phyloP scores from a whole-genome alignment of 2,888 invertebrate species.

The Argyresthia goedartella region DNA sequence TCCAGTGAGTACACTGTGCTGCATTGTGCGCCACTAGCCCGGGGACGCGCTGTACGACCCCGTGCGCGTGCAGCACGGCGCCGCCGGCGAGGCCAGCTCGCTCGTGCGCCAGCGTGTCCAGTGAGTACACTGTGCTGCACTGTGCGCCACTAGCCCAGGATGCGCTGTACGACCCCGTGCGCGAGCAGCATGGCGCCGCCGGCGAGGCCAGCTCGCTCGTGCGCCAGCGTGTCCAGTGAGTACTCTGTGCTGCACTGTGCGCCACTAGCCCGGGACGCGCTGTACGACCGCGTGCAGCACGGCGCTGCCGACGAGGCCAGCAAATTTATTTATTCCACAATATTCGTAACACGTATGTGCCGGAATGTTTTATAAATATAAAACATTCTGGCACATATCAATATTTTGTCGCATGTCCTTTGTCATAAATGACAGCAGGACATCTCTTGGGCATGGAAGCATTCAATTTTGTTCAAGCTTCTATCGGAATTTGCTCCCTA shows the following conservation, averaged over 20 bases:
- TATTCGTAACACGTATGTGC: too few species aligned
- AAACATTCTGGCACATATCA: too few species aligned
- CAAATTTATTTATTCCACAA: too few species aligned
- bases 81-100: slow-evolving; percentile 80
- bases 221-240: slow-evolving; percentile 81
- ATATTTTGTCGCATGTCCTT: too few species aligned
- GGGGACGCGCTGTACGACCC: slow-evolving; percentile 95
- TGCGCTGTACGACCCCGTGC: slow-evolving; percentile 92
- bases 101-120: neutral
- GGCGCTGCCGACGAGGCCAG: slow-evolving; percentile 94
- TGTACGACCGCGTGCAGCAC: slow-evolving; percentile 96
- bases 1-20: neutral
- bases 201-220: slow-evolving; percentile 97
- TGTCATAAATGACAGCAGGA: too few species aligned
- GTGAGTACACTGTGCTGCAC: neutral
- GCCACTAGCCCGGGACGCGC: slow-evolving; percentile 91
- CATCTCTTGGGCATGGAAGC: too few species aligned
- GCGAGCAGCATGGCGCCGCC: slow-evolving; percentile 93
- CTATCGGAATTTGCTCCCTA: too few species aligned
- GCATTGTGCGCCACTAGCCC: slow-evolving; percentile 89
- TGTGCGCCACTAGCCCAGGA: slow-evolving; percentile 93
- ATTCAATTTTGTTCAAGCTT: too few species aligned
- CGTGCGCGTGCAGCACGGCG: slow-evolving; percentile 95
- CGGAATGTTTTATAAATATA: too few species aligned
- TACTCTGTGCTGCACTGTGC: slow-evolving; percentile 72